Evolutionary conservation across 2,797 vertebrate species (phyloP).

Genomic region (Alosa sapidissima): DNA sequence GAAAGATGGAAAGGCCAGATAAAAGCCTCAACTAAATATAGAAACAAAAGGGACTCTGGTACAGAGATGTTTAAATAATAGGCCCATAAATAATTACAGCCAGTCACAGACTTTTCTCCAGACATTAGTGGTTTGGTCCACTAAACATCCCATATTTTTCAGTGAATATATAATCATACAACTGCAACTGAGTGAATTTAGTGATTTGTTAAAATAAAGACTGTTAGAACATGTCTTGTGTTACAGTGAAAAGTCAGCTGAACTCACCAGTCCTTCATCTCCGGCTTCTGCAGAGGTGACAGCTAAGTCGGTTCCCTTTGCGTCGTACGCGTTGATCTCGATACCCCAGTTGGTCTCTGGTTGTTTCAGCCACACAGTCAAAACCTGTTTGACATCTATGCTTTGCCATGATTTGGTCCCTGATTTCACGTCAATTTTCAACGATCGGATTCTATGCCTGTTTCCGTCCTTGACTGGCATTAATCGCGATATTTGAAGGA

Average conservation of each 20-base stretch:
- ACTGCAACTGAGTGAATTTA: neutral
- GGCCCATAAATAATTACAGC: neutral
- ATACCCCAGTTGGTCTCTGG: constrained; percentile 99
- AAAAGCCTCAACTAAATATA: too few relatives aligned
- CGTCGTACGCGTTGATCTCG: constrained; percentile 94
- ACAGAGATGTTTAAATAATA: neutral
- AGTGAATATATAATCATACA: neutral
- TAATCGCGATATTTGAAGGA: constrained; percentile 95
- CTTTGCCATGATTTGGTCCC: constrained; percentile 94
- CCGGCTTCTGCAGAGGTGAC: constrained; percentile 86
- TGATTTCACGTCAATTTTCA: constrained; percentile 93
- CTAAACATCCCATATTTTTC: neutral
- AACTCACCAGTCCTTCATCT: constrained; percentile 94
- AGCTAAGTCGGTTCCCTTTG: constrained; percentile 86
- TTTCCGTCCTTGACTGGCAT: constrained; percentile 86
- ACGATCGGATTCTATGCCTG: constrained; percentile 90
- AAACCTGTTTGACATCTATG: constrained; percentile 95
- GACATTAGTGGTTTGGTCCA: neutral
- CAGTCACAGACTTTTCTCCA: neutral
- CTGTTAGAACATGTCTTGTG: neutral
- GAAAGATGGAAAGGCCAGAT: neutral
- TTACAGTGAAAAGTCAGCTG: neutral
- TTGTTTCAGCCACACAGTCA: constrained; percentile 95
- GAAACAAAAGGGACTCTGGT: neutral
- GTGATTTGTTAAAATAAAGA: neutral